Conservation (phyloP, 2,888 invertebrate species). For the Tribolium freemani region DNA sequence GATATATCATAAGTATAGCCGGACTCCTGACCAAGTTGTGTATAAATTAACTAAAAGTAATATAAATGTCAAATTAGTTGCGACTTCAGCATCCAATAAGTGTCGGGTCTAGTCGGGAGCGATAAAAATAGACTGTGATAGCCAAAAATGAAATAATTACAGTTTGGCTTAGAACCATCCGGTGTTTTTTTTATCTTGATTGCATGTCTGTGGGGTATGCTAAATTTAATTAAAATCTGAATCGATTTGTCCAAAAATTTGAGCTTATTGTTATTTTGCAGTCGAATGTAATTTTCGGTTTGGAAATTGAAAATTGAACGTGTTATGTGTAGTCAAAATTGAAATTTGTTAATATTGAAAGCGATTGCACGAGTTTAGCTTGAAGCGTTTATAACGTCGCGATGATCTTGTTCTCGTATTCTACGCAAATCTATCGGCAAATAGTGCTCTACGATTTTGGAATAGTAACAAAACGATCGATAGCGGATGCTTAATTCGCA, state of each 20-base stretch:
- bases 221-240: conserved; percentile 1
- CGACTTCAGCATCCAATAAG: conserved; percentile 17
- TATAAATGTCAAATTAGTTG: conserved; percentile 17
- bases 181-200: background rate
- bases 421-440: conserved; percentile 33
- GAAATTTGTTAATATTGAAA: conserved; percentile 30
- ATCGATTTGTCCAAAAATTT: background rate
- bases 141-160: background rate
- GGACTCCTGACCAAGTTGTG: conserved; percentile 33
- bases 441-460: conserved; percentile 36
- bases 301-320: conserved; percentile 19
- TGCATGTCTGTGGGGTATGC: background rate
- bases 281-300: conserved; percentile 15
- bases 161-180: background rate
- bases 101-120: no score
- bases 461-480: conserved; percentile 37
- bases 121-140: background rate
- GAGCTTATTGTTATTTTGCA: conserved; percentile 1
- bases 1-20: background rate
- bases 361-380: conserved; percentile 19
- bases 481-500: conserved; percentile 42
- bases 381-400: conserved; percentile 29
- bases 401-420: conserved; percentile 34
- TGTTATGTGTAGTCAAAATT: conserved; percentile 15
- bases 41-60: conserved; percentile 4